These are phyloP conservation scores for Homarus gammarus DNA, from an alignment of 2,888 invertebrate genomes.

Conservation along the genomic window DNA sequence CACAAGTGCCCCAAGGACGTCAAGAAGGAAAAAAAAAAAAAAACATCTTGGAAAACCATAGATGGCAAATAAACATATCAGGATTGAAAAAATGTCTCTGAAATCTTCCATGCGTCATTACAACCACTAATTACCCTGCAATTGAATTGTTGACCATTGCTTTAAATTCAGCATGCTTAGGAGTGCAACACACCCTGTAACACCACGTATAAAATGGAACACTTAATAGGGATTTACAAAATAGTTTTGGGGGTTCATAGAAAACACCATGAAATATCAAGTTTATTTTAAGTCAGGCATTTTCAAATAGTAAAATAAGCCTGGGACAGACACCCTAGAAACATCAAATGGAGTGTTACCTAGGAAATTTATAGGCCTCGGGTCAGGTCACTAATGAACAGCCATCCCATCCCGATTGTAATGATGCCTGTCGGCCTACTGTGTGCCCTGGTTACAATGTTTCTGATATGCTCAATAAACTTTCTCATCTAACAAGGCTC, in stretches of 20 bases:
- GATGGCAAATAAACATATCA: no score
- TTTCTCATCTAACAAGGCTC: neutral
- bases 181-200: no score
- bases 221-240: no score
- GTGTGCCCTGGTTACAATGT: neutral
- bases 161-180: no score
- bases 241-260: neutral
- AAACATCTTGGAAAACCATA: no score
- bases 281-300: constrained; percentile 45
- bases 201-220: no score
- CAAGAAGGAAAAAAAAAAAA: no score
- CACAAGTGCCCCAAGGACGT: no score
- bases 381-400: constrained; percentile 40
- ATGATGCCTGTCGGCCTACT: neutral
- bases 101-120: no score
- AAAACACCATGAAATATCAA: constrained; percentile 21
- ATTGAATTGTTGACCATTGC: no score
- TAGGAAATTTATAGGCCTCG: constrained; percentile 7
- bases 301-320: constrained; percentile 14
- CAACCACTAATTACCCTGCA: no score
- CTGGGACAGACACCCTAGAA: constrained; percentile 31
- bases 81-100: no score
- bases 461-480: neutral
- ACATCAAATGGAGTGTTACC: constrained; percentile 8
- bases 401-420: constrained; percentile 16